Evolutionary conservation across 2,113 vertebrate genomes (phyloP), one percentile per base, ranked within the genome.

Genomic region (Salvelinus fontinalis): DNA sequence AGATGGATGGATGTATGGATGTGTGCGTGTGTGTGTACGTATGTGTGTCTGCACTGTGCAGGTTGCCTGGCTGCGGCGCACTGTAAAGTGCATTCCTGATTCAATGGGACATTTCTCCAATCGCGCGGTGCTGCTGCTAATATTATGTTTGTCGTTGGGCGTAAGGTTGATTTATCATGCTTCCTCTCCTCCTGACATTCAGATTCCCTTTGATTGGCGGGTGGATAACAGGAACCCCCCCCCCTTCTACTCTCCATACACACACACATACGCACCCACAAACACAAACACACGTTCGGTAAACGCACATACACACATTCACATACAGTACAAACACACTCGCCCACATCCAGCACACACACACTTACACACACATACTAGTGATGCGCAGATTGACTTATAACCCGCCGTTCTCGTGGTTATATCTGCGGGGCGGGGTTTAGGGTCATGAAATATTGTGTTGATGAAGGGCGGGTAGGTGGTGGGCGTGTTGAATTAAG

Each of bases 101-200:
- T 92, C 82, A 85, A 89, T 83, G 86, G 87, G 91, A 93, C 90
- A 60, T 87, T 91, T 93, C 90, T 92, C 90, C 90, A 89, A 90
- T 93, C 82, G 84, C 20, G 69, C 81, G 13, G 71, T 59, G 76
- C 87, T 84, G 87, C 79, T 75, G 88, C 84, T 88, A 88, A 89
- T 92, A 91, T 90, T 91, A 81, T 90, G 89, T 93, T 92, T 93
- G 90, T 92, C 89, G 77, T 92, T 69, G 84, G 85, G 83, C 78
- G 82, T 70, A 79, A 77, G 75, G 84, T 87, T 91, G 90, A 92
- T 93, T 91, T 90, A 90, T 92, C 89, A 87, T 81, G 78, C 85
- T 84, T 85, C 79, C 85, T 89, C 85, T 83, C 68, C 77, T 31
- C 78, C 88, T 89, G 89, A 91, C 92, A 89, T 89, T 86, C 85